phyloP scores from a whole-genome alignment of 1,140 invertebrate species.

The Lepidurus arcticus region DNA sequence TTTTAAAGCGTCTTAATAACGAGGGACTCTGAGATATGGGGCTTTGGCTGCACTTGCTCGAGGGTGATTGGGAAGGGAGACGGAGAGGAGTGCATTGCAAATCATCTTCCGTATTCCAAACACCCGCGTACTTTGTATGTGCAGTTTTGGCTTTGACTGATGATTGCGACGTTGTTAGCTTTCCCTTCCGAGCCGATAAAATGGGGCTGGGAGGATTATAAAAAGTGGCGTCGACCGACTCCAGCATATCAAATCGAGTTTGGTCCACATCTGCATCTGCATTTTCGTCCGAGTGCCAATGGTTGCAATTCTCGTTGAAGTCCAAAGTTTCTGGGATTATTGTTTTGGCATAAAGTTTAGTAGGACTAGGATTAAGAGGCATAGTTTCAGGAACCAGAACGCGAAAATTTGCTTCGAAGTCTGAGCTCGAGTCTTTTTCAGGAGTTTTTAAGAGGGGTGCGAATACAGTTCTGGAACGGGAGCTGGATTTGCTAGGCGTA shows the following conservation, averaged over 20 bases:
- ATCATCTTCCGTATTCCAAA: background rate
- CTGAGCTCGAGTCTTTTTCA: too few species aligned
- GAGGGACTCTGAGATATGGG: background rate
- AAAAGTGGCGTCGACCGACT: background rate
- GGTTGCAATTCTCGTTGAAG: background rate
- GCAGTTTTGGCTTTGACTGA: background rate
- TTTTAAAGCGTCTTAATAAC: constrained; percentile 9
- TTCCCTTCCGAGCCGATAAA: background rate
- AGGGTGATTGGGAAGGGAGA: background rate
- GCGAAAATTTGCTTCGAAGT: background rate
- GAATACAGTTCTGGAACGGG: background rate
- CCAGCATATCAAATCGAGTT: background rate
- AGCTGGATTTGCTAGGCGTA: background rate
- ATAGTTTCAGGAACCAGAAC: background rate
- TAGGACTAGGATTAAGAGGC: background rate
- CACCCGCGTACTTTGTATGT: background rate
- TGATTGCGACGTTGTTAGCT: background rate
- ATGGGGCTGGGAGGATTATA: constrained; percentile 4
- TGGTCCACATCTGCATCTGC: background rate
- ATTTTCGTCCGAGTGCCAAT: background rate
- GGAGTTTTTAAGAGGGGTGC: background rate
- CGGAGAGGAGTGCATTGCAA: background rate
- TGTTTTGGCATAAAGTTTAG: background rate
- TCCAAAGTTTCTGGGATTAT: background rate
- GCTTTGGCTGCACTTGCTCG: background rate